Base-by-base conservation (phyloP, 2,888 invertebrate genomes). In the Drosophila formosana region DNA sequence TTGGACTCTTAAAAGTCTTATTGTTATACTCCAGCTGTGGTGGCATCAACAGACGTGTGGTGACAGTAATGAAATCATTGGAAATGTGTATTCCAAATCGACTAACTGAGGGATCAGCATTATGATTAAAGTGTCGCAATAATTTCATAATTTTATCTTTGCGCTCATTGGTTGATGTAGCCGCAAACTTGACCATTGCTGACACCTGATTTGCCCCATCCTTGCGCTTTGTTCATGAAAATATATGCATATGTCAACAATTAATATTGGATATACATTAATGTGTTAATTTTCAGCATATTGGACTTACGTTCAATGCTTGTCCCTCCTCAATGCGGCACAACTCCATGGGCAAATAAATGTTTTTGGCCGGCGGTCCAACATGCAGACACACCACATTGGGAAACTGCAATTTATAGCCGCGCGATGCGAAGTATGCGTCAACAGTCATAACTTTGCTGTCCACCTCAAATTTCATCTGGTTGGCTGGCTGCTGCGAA, bases 351-450 rank as follows among this genome's bases (percentile, higher is more conserved):
- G 99, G 99, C 61, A 98, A 93, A 82, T 95, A 95, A 50, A 97
- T 96, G 68, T 94, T 95, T 83, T 95, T 96, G 9, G 93, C 91
- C n/a, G 90, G 84, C 3, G 91, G 87, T 0, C 98, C 97, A 3
- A 98, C 97, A 94, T 96, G 96, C 45, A 99, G 91, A 83, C 97
- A 97, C 23, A 97, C 98, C 60, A 97, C 91, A 49, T 96, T 91
- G 0, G 97, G 96, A 90, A 93, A 95, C 78, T 91, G 79, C 25
- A 96, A 72, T 0, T 1, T 70, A 60, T 82, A 89, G 1, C 75
- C 72, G n/a, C 89, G 89, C 0, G 73, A 71, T 4, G 4, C 4
- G 37, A 85, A 93, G 64, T 92, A 92, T 3, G 78, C 41, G 8
- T 53, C 69, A 5, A 95, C 93, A 0, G 94, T 94, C 3, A 93